Percentiles rank a stretch among this genome's conserved stretches.
Evolutionary conservation across 64 coral and sea anemone genomes (phyloP).

Genomic region (Pocillopora verrucosa): DNA sequence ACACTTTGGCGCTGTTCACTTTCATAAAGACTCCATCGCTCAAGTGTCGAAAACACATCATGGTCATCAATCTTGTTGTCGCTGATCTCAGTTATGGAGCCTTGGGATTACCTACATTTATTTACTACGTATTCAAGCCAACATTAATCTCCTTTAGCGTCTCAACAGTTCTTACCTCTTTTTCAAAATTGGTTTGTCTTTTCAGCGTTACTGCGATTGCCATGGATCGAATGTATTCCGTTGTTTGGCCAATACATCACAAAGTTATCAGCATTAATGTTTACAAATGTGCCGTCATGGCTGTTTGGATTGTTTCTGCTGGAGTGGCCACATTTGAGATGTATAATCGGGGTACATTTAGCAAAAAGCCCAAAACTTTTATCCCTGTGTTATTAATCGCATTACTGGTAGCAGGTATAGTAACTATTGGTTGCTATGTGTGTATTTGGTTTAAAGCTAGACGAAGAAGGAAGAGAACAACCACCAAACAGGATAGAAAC

Average conservation of each 20-base stretch:
- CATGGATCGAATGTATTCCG: slow-evolving; percentile 6
- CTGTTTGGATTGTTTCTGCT: background rate
- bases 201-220: background rate
- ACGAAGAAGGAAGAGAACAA: background rate
- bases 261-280: background rate
- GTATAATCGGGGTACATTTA: too few relatives aligned
- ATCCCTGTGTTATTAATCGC: background rate
- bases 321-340: background rate
- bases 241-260: slow-evolving; percentile 12
- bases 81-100: slow-evolving; percentile 9
- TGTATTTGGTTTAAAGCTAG: background rate
- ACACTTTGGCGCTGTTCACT: background rate
- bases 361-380: background rate
- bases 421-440: background rate
- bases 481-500: background rate
- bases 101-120: background rate
- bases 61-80: slow-evolving; percentile 51
- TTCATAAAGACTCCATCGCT: slow-evolving; percentile 11
- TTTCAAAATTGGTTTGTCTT: background rate
- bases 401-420: background rate
- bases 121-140: background rate
- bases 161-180: background rate
- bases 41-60: background rate
- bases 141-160: background rate
- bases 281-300: background rate